Conservation (phyloP, 1,140 invertebrate species). For the Monochamus saltuarius region DNA sequence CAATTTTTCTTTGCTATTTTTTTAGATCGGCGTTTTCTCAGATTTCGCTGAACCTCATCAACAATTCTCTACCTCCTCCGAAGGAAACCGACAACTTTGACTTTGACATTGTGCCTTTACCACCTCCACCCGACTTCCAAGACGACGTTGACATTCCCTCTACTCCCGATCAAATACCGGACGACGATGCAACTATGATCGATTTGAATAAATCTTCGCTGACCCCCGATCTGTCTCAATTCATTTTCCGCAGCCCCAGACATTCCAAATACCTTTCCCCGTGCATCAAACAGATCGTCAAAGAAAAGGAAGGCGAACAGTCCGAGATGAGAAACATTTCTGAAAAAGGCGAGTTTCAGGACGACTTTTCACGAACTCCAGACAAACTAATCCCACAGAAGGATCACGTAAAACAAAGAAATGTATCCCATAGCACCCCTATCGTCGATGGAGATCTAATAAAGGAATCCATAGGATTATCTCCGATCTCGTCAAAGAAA, state of each 20-base stretch:
- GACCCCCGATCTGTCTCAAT: neutral
- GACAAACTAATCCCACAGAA: neutral
- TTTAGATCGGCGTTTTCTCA: too few species aligned
- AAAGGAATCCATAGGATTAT: conserved; percentile 6
- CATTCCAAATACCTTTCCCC: neutral
- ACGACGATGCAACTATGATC: too few species aligned
- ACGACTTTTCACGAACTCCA: neutral
- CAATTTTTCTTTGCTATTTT: neutral
- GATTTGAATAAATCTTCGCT: neutral
- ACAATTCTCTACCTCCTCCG: too few species aligned
- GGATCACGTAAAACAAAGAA: neutral
- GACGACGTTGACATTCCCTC: neutral
- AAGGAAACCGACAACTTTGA: conserved; percentile 6
- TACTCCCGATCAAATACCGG: too few species aligned
- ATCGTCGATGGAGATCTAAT: neutral
- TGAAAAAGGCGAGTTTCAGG: neutral
- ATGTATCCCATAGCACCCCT: neutral
- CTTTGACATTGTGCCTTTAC: conserved; percentile 2
- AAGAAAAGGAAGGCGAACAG: too few species aligned
- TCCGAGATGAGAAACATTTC: too few species aligned
- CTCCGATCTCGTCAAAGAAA: neutral
- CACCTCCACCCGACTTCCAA: conserved; percentile 13
- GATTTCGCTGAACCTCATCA: too few species aligned
- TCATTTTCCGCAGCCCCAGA: neutral
- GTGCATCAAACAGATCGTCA: too few species aligned